Percentiles rank a stretch among this genome's conserved stretches.
phyloP scores from a whole-genome alignment of 2,113 vertebrate species.

The Dascyllus trimaculatus region DNA sequence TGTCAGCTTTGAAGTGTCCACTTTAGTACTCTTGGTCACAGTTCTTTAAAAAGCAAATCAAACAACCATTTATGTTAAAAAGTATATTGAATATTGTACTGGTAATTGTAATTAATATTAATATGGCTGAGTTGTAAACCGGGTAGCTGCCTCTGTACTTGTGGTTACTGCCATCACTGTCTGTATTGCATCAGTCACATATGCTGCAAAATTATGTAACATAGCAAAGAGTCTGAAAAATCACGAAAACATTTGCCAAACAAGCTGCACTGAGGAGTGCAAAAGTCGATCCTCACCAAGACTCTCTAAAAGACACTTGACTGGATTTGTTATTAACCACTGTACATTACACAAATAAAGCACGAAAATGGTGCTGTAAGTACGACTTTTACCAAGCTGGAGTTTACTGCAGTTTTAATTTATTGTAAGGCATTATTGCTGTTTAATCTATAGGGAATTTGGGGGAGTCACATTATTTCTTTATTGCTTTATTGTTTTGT shows the following conservation, averaged over 20 bases:
- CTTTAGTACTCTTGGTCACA: too few species aligned
- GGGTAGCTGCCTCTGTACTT: slow-evolving; percentile 14
- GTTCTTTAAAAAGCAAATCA: background rate
- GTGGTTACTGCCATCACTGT: slow-evolving; percentile 51
- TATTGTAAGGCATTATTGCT: slow-evolving; percentile 1
- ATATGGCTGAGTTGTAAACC: slow-evolving; percentile 12
- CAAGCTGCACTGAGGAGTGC: background rate
- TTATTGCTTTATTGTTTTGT: slow-evolving; percentile 40
- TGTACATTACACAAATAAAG: background rate
- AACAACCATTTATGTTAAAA: background rate
- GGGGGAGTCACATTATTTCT: slow-evolving; percentile 19
- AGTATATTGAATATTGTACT: too few species aligned
- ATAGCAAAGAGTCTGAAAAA: slow-evolving; percentile 17
- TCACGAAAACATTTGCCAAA: slow-evolving; percentile 3
- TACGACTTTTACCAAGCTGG: slow-evolving; percentile 12
- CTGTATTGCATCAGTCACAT: slow-evolving; percentile 58
- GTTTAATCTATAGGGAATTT: slow-evolving; percentile 16
- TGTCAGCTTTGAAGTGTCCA: too few species aligned
- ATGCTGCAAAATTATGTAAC: slow-evolving; percentile 44
- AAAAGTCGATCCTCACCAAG: background rate
- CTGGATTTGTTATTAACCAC: background rate
- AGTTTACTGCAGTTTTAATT: slow-evolving; percentile 27
- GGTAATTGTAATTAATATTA: slow-evolving; percentile 6
- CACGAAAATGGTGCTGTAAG: background rate
- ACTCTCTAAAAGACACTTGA: background rate